Conservation (phyloP, 1,140 invertebrate species). For the Leptestheria dahalacensis region DNA sequence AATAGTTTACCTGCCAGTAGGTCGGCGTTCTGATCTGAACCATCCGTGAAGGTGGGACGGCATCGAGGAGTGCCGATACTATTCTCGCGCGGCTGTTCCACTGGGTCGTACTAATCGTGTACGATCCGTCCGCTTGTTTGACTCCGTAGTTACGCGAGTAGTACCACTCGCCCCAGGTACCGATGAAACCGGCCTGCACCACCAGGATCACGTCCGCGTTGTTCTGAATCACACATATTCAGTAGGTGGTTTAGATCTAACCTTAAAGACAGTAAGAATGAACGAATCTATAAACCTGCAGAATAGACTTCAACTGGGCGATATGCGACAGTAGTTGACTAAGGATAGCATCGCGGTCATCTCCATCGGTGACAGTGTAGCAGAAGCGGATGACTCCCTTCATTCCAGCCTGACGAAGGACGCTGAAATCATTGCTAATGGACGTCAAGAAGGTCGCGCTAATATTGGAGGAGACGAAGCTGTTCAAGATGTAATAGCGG, state of each 20-base stretch:
- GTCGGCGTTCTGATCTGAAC: conserved; percentile 1
- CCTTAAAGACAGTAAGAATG: not conserved
- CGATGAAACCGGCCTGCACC: conserved; percentile 10
- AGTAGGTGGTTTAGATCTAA: too few species aligned
- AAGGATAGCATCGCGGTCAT: conserved; percentile 3
- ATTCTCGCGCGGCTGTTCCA: not conserved
- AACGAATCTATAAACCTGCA: conserved; percentile 7
- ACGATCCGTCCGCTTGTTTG: not conserved
- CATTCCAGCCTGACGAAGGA: not conserved
- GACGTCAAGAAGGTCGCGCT: not conserved
- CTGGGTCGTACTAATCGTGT: not conserved
- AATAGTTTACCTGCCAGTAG: conserved; percentile 7
- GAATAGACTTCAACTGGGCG: conserved; percentile 4
- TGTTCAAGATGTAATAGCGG: conserved; percentile 6
- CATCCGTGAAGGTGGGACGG: not conserved
- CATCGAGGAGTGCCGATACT: conserved; percentile 1
- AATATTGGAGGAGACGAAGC: conserved; percentile 1
- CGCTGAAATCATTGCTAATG: not conserved
- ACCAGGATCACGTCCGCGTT: conserved; percentile 2
- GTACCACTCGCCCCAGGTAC: conserved; percentile 13
- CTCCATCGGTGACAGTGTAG: too few species aligned
- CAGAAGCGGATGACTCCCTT: too few species aligned
- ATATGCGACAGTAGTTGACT: conserved; percentile 8
- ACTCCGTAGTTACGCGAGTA: conserved; percentile 8
- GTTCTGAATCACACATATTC: too few species aligned